Evolutionary conservation across 2,888 invertebrate species (phyloP).

Genomic region (Hesperia comma): DNA sequence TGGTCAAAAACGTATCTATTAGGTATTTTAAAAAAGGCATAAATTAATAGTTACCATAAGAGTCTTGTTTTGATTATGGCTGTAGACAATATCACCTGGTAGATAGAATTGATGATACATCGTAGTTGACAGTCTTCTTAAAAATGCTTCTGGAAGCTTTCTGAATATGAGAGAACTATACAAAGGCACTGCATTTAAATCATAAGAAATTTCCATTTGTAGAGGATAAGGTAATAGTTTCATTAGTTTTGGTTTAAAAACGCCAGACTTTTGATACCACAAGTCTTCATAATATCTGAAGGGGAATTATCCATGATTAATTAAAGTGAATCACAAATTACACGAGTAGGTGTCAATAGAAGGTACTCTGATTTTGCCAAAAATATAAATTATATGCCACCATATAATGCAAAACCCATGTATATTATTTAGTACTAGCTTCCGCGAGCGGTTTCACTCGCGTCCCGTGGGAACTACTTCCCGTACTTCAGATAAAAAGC

Average conservation of each 20-base stretch:
- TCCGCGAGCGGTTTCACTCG: too few relatives aligned
- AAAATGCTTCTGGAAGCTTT: slow-evolving; percentile 79
- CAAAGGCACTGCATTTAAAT: slow-evolving; percentile 78
- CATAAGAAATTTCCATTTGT: slow-evolving; percentile 80
- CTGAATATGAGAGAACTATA: slow-evolving; percentile 80
- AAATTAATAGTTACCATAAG: slow-evolving; percentile 68
- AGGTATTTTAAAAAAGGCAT: too few relatives aligned
- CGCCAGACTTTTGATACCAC: slow-evolving; percentile 81
- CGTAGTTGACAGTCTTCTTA: slow-evolving; percentile 75
- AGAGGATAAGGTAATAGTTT: slow-evolving; percentile 73
- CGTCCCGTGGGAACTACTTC: too few relatives aligned
- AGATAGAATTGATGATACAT: slow-evolving; percentile 82
- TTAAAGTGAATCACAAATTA: neutral
- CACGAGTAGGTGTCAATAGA: too few relatives aligned
- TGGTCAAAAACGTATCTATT: too few relatives aligned
- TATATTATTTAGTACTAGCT: too few relatives aligned
- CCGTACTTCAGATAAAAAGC: too few relatives aligned
- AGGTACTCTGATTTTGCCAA: too few relatives aligned
- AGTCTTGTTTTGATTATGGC: slow-evolving; percentile 77
- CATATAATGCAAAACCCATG: too few relatives aligned
- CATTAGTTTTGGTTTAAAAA: slow-evolving; percentile 72
- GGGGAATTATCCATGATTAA: slow-evolving; percentile 16
- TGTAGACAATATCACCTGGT: slow-evolving; percentile 79
- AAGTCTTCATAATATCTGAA: slow-evolving; percentile 78
- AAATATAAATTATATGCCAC: too few relatives aligned